Evolutionary conservation across 2,888 invertebrate species (phyloP).

Genomic region (Heteropelma amictum): DNA sequence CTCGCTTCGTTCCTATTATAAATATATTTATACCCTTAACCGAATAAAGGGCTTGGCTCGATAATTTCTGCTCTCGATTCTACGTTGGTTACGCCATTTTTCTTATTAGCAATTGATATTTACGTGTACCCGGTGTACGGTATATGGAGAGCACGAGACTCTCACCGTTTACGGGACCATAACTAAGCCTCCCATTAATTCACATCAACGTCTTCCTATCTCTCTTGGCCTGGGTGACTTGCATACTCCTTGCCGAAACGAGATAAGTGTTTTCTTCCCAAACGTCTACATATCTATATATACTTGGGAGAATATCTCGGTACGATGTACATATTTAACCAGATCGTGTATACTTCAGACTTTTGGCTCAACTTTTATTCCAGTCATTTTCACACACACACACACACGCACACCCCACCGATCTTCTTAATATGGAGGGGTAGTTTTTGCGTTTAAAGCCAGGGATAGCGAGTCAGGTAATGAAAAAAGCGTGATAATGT

Average conservation of each 20-base stretch:
- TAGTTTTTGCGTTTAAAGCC: not conserved
- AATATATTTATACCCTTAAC: not conserved
- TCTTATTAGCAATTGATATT: not conserved
- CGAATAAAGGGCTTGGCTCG: not conserved
- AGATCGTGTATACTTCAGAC: not conserved
- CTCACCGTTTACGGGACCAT: conserved; percentile 65
- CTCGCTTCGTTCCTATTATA: conserved; percentile 10
- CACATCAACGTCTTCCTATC: conserved; percentile 77
- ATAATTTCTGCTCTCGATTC: not conserved
- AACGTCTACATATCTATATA: conserved; percentile 11
- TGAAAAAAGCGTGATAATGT: too few species aligned
- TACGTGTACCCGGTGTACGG: not conserved
- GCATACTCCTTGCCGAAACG: conserved; percentile 72
- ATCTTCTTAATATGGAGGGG: not conserved
- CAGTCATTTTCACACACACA: conserved; percentile 31
- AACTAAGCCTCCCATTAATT: conserved; percentile 77
- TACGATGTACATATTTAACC: conserved; percentile 24
- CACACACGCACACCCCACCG: too few species aligned
- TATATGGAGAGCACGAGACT: conserved; percentile 16
- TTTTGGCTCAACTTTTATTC: conserved; percentile 20
- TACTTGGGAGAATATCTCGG: conserved; percentile 18
- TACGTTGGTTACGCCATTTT: conserved; percentile 2
- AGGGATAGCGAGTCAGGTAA: not conserved
- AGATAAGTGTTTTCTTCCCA: conserved; percentile 65
- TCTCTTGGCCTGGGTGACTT: conserved; percentile 71